Evolutionary conservation across 2,797 vertebrate species (phyloP).

Genomic region (Anableps anableps): DNA sequence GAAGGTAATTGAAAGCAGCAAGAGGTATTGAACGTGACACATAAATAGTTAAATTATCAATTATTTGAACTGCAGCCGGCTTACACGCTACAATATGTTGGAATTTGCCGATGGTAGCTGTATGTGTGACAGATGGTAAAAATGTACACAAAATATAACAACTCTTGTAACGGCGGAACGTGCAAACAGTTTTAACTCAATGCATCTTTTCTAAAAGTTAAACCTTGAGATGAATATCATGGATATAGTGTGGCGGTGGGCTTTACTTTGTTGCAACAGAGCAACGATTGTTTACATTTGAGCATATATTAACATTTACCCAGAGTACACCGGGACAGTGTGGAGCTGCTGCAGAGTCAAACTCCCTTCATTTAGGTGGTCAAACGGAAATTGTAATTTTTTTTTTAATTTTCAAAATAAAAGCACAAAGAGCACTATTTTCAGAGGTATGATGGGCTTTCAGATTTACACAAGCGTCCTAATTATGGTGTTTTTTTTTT

Average conservation of each 20-base stretch:
- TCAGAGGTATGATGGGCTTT: not conserved
- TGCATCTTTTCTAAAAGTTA: not conserved
- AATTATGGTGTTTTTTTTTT: not conserved
- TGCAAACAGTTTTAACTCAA: not conserved
- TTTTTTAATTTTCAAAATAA: slow-evolving; percentile 31
- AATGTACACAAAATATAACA: not conserved
- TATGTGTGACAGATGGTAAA: no score
- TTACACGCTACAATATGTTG: not conserved
- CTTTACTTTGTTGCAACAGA: not conserved
- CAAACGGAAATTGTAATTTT: slow-evolving; percentile 18
- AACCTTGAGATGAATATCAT: fast-evolving
- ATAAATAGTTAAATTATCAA: not conserved
- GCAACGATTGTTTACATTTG: slow-evolving; percentile 54
- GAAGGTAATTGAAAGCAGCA: not conserved
- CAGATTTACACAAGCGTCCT: not conserved
- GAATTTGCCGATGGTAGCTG: not conserved
- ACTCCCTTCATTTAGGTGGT: fast-evolving
- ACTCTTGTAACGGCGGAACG: not conserved
- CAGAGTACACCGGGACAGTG: slow-evolving; percentile 68
- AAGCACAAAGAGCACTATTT: not conserved
- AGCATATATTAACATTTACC: slow-evolving; percentile 59
- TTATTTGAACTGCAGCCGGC: not conserved
- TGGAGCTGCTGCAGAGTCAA: slow-evolving; percentile 20
- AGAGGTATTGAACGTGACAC: not conserved
- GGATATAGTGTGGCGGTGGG: no score